A percentile compares a stretch with the other conserved stretches of the same genome.
Conservation (phyloP, 2,113 vertebrate genomes). For the Oncorhynchus masou region DNA sequence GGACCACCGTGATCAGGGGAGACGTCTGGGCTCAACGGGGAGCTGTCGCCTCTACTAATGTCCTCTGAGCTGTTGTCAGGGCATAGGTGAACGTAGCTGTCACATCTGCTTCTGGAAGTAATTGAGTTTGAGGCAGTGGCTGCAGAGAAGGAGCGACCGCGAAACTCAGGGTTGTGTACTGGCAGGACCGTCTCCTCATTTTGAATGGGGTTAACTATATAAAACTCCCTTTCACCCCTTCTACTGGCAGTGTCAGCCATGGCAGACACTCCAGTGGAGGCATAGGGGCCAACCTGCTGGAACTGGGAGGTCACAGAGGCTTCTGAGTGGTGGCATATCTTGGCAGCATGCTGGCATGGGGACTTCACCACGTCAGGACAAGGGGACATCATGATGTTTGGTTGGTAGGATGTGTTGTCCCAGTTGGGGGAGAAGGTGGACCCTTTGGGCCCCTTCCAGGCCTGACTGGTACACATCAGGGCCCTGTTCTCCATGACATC, state of each 20-base stretch:
- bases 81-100: slow-evolving; percentile 75
- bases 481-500: slow-evolving; percentile 60
- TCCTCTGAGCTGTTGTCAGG: slow-evolving; percentile 80
- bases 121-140: slow-evolving; percentile 64
- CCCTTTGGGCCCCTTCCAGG: slow-evolving; percentile 76
- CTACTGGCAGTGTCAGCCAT: not conserved
- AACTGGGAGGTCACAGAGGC: slow-evolving; percentile 38
- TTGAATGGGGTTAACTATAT: not conserved
- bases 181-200: no score
- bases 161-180: not conserved
- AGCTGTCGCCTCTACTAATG: slow-evolving; percentile 61
- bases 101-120: slow-evolving; percentile 45
- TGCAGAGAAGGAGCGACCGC: slow-evolving; percentile 68
- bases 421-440: slow-evolving; percentile 64
- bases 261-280: slow-evolving; percentile 14
- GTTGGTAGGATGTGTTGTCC: slow-evolving; percentile 53
- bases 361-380: slow-evolving; percentile 41
- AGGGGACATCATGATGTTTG: slow-evolving; percentile 50
- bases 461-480: slow-evolving; percentile 60
- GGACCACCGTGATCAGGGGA: slow-evolving; percentile 66
- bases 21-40: slow-evolving; percentile 68
- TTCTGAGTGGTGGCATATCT: slow-evolving; percentile 14
- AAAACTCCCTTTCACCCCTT: not conserved
- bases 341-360: slow-evolving; percentile 33
- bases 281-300: slow-evolving; percentile 19